phyloP scores from a whole-genome alignment of 2,797 vertebrate species.

The Sorex maritimensis region DNA sequence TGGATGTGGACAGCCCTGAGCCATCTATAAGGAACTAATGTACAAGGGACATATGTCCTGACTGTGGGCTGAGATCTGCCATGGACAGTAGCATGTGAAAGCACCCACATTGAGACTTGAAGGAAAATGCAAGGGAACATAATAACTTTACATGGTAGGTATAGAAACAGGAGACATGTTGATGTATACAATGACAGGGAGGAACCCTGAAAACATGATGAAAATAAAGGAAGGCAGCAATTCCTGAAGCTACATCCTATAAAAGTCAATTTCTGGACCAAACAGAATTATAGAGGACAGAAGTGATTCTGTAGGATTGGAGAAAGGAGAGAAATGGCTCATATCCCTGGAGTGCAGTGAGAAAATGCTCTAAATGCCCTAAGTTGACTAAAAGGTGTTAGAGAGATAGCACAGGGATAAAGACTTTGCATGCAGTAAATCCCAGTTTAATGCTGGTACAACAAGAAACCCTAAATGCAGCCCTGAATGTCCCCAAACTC shows the following conservation, averaged over 20 bases:
- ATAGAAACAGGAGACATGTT: neutral
- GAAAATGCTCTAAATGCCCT: neutral
- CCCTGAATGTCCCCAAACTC: too few species aligned
- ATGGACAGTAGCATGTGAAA: neutral
- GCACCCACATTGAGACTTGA: neutral
- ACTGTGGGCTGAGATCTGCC: neutral
- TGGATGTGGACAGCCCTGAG: neutral
- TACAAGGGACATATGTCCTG: neutral
- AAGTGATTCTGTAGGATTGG: neutral
- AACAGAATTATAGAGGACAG: neutral
- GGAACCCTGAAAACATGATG: neutral
- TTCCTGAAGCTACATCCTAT: neutral
- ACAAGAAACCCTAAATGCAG: too few species aligned
- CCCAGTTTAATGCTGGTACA: too few species aligned
- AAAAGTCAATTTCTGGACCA: neutral
- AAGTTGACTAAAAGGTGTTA: neutral
- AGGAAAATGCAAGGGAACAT: constrained; percentile 15
- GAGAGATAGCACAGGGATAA: too few species aligned
- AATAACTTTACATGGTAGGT: neutral
- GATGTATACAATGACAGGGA: neutral
- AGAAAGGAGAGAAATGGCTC: neutral
- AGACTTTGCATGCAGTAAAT: too few species aligned
- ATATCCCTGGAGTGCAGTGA: neutral
- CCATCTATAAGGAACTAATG: neutral
- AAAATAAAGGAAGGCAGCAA: neutral